Percentiles rank a stretch among this genome's conserved stretches.
These are phyloP conservation scores for Luffia ferchaultella DNA, from an alignment of 2,888 invertebrate genomes.

Conservation along the genomic window DNA sequence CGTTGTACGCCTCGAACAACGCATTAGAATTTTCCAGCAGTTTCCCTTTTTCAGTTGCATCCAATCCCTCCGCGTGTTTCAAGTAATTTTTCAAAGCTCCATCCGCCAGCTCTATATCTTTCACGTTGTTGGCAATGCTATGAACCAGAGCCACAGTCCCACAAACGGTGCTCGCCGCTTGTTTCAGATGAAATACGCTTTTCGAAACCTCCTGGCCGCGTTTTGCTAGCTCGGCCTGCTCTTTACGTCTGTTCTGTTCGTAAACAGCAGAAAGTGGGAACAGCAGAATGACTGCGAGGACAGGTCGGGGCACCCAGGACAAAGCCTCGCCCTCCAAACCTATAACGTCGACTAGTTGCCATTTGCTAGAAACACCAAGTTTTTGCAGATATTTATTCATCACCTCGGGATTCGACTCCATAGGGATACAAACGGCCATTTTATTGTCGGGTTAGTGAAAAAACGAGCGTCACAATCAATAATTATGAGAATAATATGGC, in stretches of 20 bases:
- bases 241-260: constrained; percentile 69
- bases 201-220: constrained; percentile 64
- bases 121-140: constrained; percentile 88
- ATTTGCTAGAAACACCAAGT: constrained; percentile 82
- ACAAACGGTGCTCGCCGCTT: constrained; percentile 91
- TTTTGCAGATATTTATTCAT: constrained; percentile 75
- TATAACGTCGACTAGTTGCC: constrained; percentile 90
- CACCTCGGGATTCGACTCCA: constrained; percentile 69
- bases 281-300: constrained; percentile 83
- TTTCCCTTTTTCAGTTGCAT: constrained; percentile 78
- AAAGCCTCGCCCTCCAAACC: constrained; percentile 88
- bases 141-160: constrained; percentile 96
- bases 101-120: constrained; percentile 72
- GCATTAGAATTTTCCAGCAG: constrained; percentile 75
- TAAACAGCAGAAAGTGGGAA: constrained; percentile 86
- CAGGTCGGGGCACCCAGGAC: constrained; percentile 85
- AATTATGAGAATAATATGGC: no score
- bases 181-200: constrained; percentile 85
- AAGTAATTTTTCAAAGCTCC: constrained; percentile 81
- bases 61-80: constrained; percentile 70
- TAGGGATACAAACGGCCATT: not conserved
- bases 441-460: not conserved
- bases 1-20: constrained; percentile 81
- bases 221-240: constrained; percentile 67
- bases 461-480: no score